Evolutionary conservation across 2,888 invertebrate species (phyloP).

Genomic region (Heliconius ismenius): DNA sequence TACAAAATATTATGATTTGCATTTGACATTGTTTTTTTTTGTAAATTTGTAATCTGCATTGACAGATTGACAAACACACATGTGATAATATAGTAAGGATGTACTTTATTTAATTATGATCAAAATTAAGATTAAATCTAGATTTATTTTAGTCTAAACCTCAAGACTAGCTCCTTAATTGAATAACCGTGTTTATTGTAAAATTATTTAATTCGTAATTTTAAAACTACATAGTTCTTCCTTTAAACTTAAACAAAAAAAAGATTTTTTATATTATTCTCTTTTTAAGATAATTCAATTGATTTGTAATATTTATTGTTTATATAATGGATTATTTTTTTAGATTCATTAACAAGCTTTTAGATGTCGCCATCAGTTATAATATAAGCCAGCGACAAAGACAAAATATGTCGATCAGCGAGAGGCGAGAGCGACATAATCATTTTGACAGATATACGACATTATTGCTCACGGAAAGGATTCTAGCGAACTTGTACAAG

Average conservation of each 20-base stretch:
- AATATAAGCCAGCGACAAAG: slow-evolving; percentile 1
- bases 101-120: not conserved
- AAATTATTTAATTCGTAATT: no score
- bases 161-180: not conserved
- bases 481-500: slow-evolving; percentile 61
- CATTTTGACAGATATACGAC: slow-evolving; percentile 50
- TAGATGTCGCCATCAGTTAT: slow-evolving; percentile 15
- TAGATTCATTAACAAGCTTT: not conserved
- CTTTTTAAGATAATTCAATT: no score
- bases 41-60: not conserved
- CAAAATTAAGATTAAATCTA: not conserved
- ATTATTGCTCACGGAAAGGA: slow-evolving; percentile 48
- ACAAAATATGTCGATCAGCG: slow-evolving; percentile 17
- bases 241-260: no score
- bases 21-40: slow-evolving; percentile 19
- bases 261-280: no score
- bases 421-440: slow-evolving; percentile 25
- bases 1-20: slow-evolving; percentile 29
- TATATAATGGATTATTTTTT: no score
- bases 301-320: no score
- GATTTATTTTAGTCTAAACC: not conserved
- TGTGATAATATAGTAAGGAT: slow-evolving; percentile 20
- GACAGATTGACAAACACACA: not conserved
- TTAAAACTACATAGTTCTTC: no score
- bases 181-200: no score